These are phyloP conservation scores for Ethmia dodecea DNA, from an alignment of 2,888 invertebrate species.

Conservation along the genomic window DNA sequence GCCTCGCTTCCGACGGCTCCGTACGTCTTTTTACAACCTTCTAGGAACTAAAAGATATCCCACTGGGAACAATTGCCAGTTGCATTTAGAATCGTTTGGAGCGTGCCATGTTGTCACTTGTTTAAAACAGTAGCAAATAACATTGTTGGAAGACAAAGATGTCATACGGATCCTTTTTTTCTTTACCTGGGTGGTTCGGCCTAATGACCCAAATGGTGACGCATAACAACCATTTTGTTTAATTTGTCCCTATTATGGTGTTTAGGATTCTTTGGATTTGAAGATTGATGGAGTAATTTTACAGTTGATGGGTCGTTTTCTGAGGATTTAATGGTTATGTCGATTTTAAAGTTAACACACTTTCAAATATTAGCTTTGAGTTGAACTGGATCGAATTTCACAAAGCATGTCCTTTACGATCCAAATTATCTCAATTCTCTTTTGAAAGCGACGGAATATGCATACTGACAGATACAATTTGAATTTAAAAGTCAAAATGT, in stretches of 20 bases:
- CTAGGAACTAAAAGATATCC: slow-evolving; percentile 38
- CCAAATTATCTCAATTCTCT: too few relatives aligned
- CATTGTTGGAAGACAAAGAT: slow-evolving; percentile 31
- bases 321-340: too few relatives aligned
- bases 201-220: slow-evolving; percentile 40
- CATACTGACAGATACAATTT: too few relatives aligned
- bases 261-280: slow-evolving; percentile 18
- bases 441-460: too few relatives aligned
- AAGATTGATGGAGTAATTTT: slow-evolving; percentile 20
- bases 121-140: slow-evolving; percentile 49
- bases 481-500: too few relatives aligned
- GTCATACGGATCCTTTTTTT: slow-evolving; percentile 10
- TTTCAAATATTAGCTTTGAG: too few relatives aligned
- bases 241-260: slow-evolving; percentile 25
- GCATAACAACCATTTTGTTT: slow-evolving; percentile 28
- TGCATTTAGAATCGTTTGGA: slow-evolving; percentile 32
- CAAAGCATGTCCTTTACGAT: too few relatives aligned
- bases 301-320: background rate
- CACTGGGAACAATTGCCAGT: slow-evolving; percentile 44
- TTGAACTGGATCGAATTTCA: too few relatives aligned
- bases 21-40: slow-evolving; percentile 36
- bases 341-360: too few relatives aligned
- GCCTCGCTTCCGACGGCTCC: too few relatives aligned
- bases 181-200: slow-evolving; percentile 1
- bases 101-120: slow-evolving; percentile 30